phyloP scores from a whole-genome alignment of 1,140 invertebrate species.

The Zophobas atratus region DNA sequence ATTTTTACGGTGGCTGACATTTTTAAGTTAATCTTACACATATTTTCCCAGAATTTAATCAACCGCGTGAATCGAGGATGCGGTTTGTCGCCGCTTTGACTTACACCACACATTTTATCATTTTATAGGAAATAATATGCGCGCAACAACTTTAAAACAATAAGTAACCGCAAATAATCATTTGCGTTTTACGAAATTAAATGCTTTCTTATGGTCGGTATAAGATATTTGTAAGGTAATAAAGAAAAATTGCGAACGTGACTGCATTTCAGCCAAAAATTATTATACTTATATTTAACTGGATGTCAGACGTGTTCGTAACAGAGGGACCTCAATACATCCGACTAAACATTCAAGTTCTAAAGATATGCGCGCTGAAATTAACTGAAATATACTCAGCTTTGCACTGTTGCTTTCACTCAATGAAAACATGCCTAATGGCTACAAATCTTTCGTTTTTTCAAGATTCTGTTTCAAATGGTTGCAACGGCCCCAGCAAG shows the following conservation, averaged over 20 bases:
- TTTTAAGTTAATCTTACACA: too few species aligned
- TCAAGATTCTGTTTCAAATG: constrained; percentile 44
- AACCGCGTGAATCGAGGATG: constrained; percentile 11
- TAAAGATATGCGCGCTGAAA: constrained; percentile 22
- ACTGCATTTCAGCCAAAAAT: too few species aligned
- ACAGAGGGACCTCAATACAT: constrained; percentile 16
- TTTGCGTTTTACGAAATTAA: constrained; percentile 3
- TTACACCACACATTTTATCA: constrained; percentile 6
- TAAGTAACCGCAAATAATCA: constrained; percentile 10
- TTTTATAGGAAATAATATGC: constrained; percentile 19
- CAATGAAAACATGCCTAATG: constrained; percentile 33
- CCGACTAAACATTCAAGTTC: constrained; percentile 19
- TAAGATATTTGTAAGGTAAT: too few species aligned
- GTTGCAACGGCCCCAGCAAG: constrained; percentile 50
- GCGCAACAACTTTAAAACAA: neutral
- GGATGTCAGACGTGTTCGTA: too few species aligned
- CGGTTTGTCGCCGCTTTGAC: neutral
- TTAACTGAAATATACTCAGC: constrained; percentile 17
- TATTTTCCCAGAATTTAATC: neutral
- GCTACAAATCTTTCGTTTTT: constrained; percentile 38
- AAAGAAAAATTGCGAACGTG: too few species aligned
- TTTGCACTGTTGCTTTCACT: constrained; percentile 4
- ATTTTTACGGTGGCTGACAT: too few species aligned
- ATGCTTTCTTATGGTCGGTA: neutral
- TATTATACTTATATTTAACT: too few species aligned